Evolutionary conservation across 1,140 invertebrate species (phyloP).

Genomic region (Aphelenchoides besseyi): DNA sequence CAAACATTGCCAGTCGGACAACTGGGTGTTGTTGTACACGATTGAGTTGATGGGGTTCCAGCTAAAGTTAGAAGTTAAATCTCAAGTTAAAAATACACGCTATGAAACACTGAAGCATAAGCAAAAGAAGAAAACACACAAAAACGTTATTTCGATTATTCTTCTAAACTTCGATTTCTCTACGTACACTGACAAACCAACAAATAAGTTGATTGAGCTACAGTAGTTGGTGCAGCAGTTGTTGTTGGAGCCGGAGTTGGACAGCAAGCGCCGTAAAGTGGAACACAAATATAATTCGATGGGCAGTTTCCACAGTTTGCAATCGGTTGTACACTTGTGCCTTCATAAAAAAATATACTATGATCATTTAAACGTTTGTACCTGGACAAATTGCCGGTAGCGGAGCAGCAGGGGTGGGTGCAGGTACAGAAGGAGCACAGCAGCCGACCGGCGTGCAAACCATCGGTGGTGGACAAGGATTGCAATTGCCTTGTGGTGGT

Average conservation of each 20-base stretch:
- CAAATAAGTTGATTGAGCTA: neutral
- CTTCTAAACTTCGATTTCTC: too few relatives aligned
- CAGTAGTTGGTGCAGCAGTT: neutral
- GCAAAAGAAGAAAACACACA: too few relatives aligned
- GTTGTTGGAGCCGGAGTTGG: neutral
- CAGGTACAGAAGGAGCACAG: conserved; percentile 6
- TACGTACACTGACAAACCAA: conserved; percentile 20
- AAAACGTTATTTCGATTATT: too few relatives aligned
- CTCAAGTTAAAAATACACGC: neutral
- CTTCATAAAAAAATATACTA: neutral
- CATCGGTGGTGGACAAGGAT: neutral
- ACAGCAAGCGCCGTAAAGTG: neutral
- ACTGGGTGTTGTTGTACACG: conserved; percentile 10
- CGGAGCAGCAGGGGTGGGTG: conserved; percentile 12
- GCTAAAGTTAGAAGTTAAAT: neutral
- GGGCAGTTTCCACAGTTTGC: neutral
- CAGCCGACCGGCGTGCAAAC: conserved; percentile 7
- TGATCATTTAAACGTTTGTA: too few relatives aligned
- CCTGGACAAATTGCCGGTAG: neutral
- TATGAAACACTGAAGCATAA: neutral
- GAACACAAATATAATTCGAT: neutral
- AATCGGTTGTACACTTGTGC: neutral
- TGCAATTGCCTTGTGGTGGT: neutral
- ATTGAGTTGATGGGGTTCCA: conserved; percentile 21
- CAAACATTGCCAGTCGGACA: conserved; percentile 35